These are phyloP conservation scores for Psilopsiagon aurifrons DNA, from an alignment of 2,113 vertebrate species.

Conservation along the genomic window DNA sequence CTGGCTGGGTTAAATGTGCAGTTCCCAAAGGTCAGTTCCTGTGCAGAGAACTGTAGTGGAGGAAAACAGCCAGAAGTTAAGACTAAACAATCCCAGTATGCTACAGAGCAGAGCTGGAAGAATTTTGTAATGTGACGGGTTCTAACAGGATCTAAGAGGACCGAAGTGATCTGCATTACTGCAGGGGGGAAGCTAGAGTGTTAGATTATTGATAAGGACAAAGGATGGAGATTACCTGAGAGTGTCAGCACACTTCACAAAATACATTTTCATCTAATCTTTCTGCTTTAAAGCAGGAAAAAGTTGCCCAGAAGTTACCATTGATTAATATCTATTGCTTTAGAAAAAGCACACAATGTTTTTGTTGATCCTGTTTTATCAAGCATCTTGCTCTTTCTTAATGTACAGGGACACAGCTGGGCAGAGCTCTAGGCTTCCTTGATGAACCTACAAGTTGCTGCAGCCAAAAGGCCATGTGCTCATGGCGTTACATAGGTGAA, in stretches of 20 bases:
- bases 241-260: conserved; percentile 43
- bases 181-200: conserved; percentile 6
- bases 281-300: conserved; percentile 24
- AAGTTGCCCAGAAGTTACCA: conserved; percentile 14
- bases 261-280: conserved; percentile 50
- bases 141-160: conserved; percentile 59
- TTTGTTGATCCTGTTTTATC: not conserved
- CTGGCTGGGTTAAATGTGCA: conserved; percentile 35
- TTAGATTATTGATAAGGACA: conserved; percentile 62
- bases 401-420: not conserved
- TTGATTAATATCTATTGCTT: conserved; percentile 37
- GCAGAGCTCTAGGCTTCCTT: not conserved
- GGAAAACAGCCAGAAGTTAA: conserved; percentile 44
- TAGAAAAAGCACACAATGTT: not conserved
- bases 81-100: conserved; percentile 5
- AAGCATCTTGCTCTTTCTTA: not conserved
- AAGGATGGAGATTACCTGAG: conserved; percentile 59
- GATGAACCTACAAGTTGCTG: not conserved
- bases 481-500: not conserved
- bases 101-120: conserved; percentile 4
- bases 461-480: not conserved
- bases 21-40: conserved; percentile 15
- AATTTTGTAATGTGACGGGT: conserved; percentile 34
- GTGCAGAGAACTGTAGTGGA: not conserved
- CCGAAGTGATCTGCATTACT: conserved; percentile 50